Conservation (phyloP, 2,797 vertebrate species). For the Pterois miles region DNA sequence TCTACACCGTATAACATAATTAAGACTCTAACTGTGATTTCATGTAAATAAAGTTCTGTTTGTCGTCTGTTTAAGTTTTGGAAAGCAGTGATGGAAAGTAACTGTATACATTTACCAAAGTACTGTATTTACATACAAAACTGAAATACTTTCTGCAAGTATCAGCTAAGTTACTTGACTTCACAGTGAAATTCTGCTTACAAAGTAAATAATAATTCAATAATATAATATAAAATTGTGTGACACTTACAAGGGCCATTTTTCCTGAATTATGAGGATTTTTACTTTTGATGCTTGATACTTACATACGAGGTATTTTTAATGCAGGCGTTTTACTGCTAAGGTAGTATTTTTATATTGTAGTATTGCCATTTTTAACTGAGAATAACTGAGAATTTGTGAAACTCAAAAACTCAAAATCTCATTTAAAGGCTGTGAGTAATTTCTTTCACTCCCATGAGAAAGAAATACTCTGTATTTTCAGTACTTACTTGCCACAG, state of each 20-base stretch:
- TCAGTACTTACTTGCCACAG: slow-evolving; percentile 76
- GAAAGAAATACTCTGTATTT: neutral
- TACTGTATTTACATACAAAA: too few species aligned
- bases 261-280: neutral
- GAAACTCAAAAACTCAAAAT: neutral
- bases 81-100: too few species aligned
- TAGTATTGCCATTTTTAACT: neutral
- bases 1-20: neutral
- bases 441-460: neutral
- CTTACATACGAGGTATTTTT: too few species aligned
- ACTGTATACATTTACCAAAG: too few species aligned
- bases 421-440: neutral
- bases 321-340: too few species aligned
- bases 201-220: neutral
- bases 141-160: too few species aligned
- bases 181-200: neutral
- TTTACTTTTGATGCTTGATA: neutral
- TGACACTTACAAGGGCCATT: neutral
- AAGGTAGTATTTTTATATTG: neutral
- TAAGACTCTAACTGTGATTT: neutral
- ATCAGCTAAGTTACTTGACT: too few species aligned
- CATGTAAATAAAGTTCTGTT: neutral
- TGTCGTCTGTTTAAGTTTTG: too few species aligned
- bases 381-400: too few species aligned
- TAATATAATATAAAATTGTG: neutral